These are phyloP conservation scores for Danio jaintianensis DNA, from an alignment of 2,797 vertebrate species.

Conservation along the genomic window DNA sequence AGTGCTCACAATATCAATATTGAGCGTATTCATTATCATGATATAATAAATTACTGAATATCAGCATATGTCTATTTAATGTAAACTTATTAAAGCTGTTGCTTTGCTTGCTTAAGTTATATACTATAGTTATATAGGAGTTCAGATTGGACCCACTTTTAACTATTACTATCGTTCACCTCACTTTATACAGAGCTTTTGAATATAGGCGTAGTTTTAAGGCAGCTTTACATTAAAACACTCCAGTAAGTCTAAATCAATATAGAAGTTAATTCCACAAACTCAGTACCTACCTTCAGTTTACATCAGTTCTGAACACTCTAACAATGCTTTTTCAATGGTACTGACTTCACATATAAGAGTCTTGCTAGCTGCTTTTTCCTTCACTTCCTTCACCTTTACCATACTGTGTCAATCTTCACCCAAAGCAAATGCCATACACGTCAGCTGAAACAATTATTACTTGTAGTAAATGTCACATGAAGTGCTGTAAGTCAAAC, in stretches of 20 bases:
- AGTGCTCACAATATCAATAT: no score
- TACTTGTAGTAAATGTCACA: slow-evolving; percentile 33
- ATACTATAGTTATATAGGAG: background rate
- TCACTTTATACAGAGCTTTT: background rate
- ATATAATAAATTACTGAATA: no score
- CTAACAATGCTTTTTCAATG: background rate
- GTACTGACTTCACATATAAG: background rate
- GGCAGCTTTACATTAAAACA: background rate
- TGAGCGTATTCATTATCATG: no score
- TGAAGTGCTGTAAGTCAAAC: background rate
- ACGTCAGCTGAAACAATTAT: slow-evolving; percentile 33
- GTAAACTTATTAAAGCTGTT: background rate
- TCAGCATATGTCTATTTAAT: no score
- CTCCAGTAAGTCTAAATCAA: background rate
- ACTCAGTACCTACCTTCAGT: background rate
- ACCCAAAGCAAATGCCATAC: slow-evolving; percentile 38
- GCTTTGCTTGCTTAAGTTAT: background rate
- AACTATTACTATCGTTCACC: background rate
- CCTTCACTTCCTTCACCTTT: slow-evolving; percentile 10
- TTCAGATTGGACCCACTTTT: background rate
- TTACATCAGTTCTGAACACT: background rate
- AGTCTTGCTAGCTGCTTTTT: background rate
- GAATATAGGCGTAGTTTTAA: background rate
- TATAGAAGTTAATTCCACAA: background rate
- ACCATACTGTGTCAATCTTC: slow-evolving; percentile 4